Evolutionary conservation across 2,888 invertebrate species (phyloP).

Genomic region (Amphipoea oculea): DNA sequence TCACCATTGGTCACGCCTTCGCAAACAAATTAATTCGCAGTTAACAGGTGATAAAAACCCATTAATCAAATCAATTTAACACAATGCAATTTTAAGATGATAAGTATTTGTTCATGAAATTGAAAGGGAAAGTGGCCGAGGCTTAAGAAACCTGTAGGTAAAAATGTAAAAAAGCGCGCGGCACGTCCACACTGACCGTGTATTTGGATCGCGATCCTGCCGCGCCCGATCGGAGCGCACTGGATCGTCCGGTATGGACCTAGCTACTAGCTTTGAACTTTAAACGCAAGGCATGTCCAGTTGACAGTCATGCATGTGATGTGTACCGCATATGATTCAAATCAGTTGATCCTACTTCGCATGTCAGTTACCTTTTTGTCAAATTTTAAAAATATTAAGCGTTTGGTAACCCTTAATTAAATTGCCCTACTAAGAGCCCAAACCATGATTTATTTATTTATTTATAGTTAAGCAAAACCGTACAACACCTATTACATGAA

Average conservation of each 20-base stretch:
- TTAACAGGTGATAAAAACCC: slow-evolving; percentile 20
- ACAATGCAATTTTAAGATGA: slow-evolving; percentile 28
- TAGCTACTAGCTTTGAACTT: neutral
- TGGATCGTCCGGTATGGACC: neutral
- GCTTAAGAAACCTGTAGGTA: neutral
- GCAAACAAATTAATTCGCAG: slow-evolving; percentile 30
- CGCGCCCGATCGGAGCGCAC: neutral
- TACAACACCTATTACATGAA: neutral
- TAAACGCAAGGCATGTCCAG: neutral
- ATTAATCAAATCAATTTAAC: slow-evolving; percentile 33
- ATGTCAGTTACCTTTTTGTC: neutral
- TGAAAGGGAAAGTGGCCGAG: neutral
- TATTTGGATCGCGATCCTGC: neutral
- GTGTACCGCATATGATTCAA: neutral
- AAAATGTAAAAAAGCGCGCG: neutral
- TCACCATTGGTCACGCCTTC: slow-evolving; percentile 22
- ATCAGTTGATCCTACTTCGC: neutral
- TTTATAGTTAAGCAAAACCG: neutral
- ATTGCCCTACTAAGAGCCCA: neutral
- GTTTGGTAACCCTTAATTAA: neutral
- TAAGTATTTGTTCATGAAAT: neutral
- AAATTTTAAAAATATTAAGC: neutral
- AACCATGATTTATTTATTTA: neutral
- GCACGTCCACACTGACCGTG: neutral
- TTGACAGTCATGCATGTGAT: neutral